phyloP scores from a whole-genome alignment of 2,797 vertebrate genomes.

The Choloepus didactylus region DNA sequence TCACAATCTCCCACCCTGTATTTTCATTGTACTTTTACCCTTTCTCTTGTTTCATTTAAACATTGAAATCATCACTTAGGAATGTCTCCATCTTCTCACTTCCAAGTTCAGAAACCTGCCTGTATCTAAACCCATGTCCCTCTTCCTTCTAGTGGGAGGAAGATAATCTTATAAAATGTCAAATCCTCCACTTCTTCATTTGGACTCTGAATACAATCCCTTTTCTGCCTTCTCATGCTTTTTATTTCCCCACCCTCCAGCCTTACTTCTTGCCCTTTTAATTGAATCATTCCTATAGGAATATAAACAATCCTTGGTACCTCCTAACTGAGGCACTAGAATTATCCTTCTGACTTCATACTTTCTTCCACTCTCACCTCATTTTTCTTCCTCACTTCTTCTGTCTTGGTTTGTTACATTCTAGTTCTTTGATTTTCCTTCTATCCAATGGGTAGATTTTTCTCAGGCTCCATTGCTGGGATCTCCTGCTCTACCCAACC shows the following conservation, averaged over 20 bases:
- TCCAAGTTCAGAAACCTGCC: background rate
- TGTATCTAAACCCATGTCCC: background rate
- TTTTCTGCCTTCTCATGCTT: too few relatives aligned
- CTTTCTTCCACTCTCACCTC: background rate
- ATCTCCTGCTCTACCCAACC: background rate
- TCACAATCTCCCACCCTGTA: background rate
- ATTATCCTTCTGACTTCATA: background rate
- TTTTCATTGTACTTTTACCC: background rate
- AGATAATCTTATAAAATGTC: background rate
- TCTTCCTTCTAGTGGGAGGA: background rate
- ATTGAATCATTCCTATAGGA: background rate
- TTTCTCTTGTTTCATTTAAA: conserved; percentile 17
- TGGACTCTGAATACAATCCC: background rate
- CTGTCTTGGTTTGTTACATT: background rate
- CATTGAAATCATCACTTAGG: background rate
- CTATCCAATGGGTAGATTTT: background rate
- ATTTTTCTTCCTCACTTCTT: background rate
- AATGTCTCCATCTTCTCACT: conserved; percentile 18
- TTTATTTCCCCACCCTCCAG: background rate
- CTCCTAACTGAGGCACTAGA: background rate
- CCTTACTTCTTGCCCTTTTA: background rate
- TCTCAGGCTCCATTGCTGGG: background rate
- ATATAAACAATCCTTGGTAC: background rate
- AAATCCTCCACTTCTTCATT: background rate
- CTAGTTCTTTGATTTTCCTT: background rate